These are phyloP conservation scores for Sicus ferrugineus DNA, from an alignment of 2,888 invertebrate genomes.

Conservation along the genomic window DNA sequence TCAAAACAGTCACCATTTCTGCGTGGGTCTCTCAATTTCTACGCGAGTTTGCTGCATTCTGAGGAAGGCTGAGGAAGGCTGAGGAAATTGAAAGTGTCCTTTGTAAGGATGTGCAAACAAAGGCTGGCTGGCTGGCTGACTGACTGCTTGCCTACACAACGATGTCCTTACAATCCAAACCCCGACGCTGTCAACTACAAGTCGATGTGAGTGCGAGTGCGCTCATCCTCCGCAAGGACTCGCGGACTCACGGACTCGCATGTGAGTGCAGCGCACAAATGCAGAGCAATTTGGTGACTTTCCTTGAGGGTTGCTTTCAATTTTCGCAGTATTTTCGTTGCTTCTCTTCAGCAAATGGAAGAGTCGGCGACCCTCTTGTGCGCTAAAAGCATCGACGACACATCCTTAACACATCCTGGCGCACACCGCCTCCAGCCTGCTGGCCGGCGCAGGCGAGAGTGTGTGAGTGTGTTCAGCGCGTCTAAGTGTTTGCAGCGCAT, in stretches of 20 bases:
- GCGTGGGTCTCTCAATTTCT: not conserved
- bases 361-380: slow-evolving; percentile 10
- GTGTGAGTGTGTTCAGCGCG: not conserved
- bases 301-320: slow-evolving; percentile 28
- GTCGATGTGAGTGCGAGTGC: not conserved
- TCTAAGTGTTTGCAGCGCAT: slow-evolving; percentile 24
- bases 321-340: not conserved
- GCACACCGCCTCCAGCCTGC: not conserved
- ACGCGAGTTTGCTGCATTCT: slow-evolving; percentile 1
- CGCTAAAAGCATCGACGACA: slow-evolving; percentile 16
- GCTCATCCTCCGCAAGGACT: not conserved
- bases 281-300: slow-evolving; percentile 15
- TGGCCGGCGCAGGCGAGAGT: not conserved
- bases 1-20: slow-evolving; percentile 4
- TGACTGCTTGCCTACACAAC: not conserved
- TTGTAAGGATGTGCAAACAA: slow-evolving; percentile 17
- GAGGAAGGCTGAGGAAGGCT: no score
- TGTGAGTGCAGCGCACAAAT: not conserved
- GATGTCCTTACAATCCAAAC: slow-evolving; percentile 18
- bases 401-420: slow-evolving; percentile 14
- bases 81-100: slow-evolving; percentile 32
- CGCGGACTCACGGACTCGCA: not conserved
- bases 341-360: not conserved
- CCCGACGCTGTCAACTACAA: not conserved
- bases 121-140: not conserved